Evolutionary conservation across 30 jellyfish, hydroid and myxozoan genomes (phyloP).

Genomic region (Catostylus mosaicus): DNA sequence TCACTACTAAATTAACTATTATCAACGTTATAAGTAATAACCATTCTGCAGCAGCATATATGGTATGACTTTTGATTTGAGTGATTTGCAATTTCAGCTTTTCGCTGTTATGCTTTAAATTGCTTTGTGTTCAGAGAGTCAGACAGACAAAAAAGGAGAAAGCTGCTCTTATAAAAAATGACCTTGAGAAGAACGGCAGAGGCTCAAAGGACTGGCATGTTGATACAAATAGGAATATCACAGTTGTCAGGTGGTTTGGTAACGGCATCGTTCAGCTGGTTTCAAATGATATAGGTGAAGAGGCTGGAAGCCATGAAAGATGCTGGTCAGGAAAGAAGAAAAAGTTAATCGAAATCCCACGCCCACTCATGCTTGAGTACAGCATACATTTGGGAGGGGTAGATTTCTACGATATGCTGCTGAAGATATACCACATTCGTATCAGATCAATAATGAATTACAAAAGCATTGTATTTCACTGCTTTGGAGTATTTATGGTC

Average conservation of each 20-base stretch:
- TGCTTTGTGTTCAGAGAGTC: too few species aligned
- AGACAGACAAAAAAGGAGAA: too few species aligned
- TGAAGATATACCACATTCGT: constrained; percentile 12
- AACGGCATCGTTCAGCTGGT: constrained; percentile 31
- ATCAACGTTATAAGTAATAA: too few species aligned
- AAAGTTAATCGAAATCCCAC: background rate
- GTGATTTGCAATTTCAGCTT: too few species aligned
- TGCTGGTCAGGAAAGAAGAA: constrained; percentile 37
- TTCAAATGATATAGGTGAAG: constrained; percentile 20
- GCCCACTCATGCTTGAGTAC: constrained; percentile 51
- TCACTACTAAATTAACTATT: too few species aligned
- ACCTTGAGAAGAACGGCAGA: background rate
- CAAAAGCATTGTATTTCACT: constrained; percentile 25
- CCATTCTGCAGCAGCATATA: too few species aligned
- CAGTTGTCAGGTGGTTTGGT: constrained; percentile 18
- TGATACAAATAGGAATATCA: background rate
- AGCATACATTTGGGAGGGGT: constrained; percentile 54
- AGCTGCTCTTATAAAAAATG: too few species aligned
- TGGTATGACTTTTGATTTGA: too few species aligned
- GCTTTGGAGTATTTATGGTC: background rate
- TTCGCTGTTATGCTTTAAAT: background rate
- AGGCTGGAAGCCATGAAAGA: constrained; percentile 27
- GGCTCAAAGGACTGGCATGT: constrained; percentile 2
- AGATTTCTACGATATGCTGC: constrained; percentile 64
- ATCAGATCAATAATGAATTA: constrained; percentile 10